phyloP scores from a whole-genome alignment of 2,113 vertebrate genomes.

The Callopanchax toddi region DNA sequence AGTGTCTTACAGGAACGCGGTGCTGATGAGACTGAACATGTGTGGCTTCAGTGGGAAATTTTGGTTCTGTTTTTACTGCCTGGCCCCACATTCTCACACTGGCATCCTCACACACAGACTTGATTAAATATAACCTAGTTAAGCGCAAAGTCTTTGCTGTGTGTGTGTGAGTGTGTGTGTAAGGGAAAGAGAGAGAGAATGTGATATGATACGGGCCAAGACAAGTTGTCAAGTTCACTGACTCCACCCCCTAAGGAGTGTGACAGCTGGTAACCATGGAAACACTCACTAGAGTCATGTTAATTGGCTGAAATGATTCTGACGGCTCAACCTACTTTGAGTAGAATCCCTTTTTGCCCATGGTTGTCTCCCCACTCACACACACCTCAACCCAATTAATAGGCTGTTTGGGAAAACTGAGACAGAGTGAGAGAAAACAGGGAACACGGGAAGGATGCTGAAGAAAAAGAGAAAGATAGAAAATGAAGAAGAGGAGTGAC shows the following conservation, averaged over 20 bases:
- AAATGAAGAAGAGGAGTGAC: slow-evolving; percentile 10
- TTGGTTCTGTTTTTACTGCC: slow-evolving; percentile 2
- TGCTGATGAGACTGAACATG: background rate
- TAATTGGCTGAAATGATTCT: slow-evolving; percentile 68
- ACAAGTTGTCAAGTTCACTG: slow-evolving; percentile 48
- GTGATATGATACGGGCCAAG: slow-evolving; percentile 19
- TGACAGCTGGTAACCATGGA: slow-evolving; percentile 67
- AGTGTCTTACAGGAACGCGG: background rate
- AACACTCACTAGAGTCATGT: slow-evolving; percentile 53
- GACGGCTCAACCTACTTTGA: slow-evolving; percentile 59
- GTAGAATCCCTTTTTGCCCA: slow-evolving; percentile 33
- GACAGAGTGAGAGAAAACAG: slow-evolving; percentile 10
- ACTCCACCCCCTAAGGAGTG: slow-evolving; percentile 48
- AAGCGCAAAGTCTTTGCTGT: slow-evolving; percentile 2
- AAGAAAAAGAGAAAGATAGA: slow-evolving; percentile 7
- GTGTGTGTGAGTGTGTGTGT: background rate
- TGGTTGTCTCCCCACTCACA: slow-evolving; percentile 6
- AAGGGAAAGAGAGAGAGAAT: slow-evolving; percentile 8
- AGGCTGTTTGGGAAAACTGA: slow-evolving; percentile 16
- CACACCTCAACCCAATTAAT: slow-evolving; percentile 39
- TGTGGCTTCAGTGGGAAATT: background rate
- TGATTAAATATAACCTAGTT: slow-evolving; percentile 56
- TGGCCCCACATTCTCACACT: slow-evolving; percentile 23
- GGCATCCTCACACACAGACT: slow-evolving; percentile 51
- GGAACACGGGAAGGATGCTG: slow-evolving; percentile 8